These are phyloP conservation scores for Aporrectodea caliginosa DNA, from an alignment of 1,140 invertebrate species.

Conservation along the genomic window DNA sequence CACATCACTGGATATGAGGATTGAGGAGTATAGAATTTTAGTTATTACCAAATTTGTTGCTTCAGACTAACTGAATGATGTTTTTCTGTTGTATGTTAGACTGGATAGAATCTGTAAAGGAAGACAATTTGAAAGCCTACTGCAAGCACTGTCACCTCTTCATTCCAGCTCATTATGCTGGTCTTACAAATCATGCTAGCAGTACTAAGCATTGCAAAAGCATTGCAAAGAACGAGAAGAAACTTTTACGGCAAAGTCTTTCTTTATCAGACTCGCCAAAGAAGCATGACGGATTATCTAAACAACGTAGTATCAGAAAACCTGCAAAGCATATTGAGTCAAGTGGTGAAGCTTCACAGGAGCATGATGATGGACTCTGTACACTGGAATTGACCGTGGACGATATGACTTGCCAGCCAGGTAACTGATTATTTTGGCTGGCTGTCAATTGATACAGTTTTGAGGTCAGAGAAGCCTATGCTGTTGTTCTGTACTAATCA, in stretches of 20 bases:
- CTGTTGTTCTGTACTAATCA: too few relatives aligned
- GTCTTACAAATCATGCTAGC: not conserved
- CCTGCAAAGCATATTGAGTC: too few relatives aligned
- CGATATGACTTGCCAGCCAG: too few relatives aligned
- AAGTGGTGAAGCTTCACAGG: too few relatives aligned
- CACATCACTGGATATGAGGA: not conserved
- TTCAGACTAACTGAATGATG: not conserved
- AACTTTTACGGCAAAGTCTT: not conserved
- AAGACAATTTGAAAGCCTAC: not conserved
- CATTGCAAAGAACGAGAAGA: not conserved
- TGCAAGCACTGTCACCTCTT: not conserved
- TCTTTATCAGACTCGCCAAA: not conserved
- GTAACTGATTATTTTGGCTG: too few relatives aligned
- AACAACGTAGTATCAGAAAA: too few relatives aligned
- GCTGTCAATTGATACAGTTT: too few relatives aligned
- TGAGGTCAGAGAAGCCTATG: too few relatives aligned
- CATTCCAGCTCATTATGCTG: not conserved
- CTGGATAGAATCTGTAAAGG: not conserved
- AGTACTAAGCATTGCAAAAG: not conserved
- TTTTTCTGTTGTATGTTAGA: not conserved
- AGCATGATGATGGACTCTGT: not conserved
- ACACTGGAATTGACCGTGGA: not conserved
- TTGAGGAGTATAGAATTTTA: too few relatives aligned
- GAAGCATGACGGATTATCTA: not conserved
- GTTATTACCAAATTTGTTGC: too few relatives aligned